phyloP scores from a whole-genome alignment of 2,888 invertebrate genomes.

The Elaeidobius kamerunicus region DNA sequence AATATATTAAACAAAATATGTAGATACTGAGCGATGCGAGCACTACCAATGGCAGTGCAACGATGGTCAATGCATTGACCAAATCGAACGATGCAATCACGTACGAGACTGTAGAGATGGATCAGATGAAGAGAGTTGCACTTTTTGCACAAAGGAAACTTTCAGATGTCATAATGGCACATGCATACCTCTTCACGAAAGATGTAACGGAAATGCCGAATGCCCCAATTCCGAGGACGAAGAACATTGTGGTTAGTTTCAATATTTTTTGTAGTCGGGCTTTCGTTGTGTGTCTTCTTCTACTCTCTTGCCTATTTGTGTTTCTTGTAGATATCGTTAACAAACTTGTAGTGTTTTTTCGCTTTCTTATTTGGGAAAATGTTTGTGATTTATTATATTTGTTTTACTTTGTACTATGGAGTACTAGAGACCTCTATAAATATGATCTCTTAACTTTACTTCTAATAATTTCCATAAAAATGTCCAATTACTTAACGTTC shows the following conservation, averaged over 20 bases:
- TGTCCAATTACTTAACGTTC: no score
- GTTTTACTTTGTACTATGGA: no score
- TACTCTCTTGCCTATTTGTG: constrained; percentile 15
- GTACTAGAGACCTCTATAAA: no score
- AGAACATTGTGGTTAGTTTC: constrained; percentile 51
- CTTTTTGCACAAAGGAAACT: constrained; percentile 54
- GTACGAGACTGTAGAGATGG: constrained; percentile 74
- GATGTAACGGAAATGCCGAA: constrained; percentile 53
- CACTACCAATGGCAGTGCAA: constrained; percentile 55
- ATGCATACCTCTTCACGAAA: constrained; percentile 51
- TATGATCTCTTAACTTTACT: no score
- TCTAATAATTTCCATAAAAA: no score
- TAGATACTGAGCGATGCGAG: constrained; percentile 16
- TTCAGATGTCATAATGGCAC: constrained; percentile 57
- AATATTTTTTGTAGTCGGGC: constrained; percentile 8
- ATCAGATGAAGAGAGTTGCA: constrained; percentile 76
- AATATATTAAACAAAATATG: no score
- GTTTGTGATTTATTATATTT: no score
- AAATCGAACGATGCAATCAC: constrained; percentile 53
- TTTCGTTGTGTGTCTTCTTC: constrained; percentile 11
- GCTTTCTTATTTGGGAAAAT: no score
- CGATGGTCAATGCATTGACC: constrained; percentile 54
- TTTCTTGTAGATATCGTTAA: constrained; percentile 2
- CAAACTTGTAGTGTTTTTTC: no score
- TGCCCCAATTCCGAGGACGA: constrained; percentile 60